Evolutionary conservation across 2,888 invertebrate species (phyloP), one percentile per base, ranked within the genome.

Genomic region (Ommatoiulus sabulosus): DNA sequence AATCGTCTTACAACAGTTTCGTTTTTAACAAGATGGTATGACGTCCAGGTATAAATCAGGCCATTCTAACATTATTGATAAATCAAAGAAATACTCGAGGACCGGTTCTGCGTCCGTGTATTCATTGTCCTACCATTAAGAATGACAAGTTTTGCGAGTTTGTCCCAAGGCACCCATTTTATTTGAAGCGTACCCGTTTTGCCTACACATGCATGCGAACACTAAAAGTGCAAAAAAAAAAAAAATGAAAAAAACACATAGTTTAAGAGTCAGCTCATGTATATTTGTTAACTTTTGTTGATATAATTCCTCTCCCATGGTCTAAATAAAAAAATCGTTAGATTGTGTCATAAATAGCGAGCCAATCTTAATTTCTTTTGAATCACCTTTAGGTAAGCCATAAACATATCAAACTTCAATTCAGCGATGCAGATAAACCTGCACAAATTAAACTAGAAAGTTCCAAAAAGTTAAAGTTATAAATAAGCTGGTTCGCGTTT

Each of bases 61-160:
- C 24, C 20, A 72, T 72, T 72, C 72, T 24, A 72, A 24, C 72
- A 72, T 72, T 72, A 72, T 24, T 72, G 72, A 72, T 72, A 72
- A 72, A 72, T 24, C 24, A 72, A 72, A 3, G 10, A 52, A 72
- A 7, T 72, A 72, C 20, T 24, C 72, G 20, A 72, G 8, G 20
- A 72, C 72, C 72, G n/a, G 72, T 72, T 72, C 72, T 72, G 7
- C 7, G n/a, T 52, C 52, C 52, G 10, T 52, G 46, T 46, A 8
- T 46, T 46, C 46, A 8, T 46, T 46, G 72, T 72, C 72, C 72
- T 7, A 20, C 20, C 72, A 72, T 72, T 72, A 72, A 4, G 24
- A 72, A 72, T 72, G 72, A 72, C 72, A 72, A 72, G 72, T 72
- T 72, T 24, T 72, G 72, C 20, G 72, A 72, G 72, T n/a, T 72